These are phyloP conservation scores for Metopia argyrocephala DNA, from an alignment of 2,888 invertebrate species.

Conservation along the genomic window DNA sequence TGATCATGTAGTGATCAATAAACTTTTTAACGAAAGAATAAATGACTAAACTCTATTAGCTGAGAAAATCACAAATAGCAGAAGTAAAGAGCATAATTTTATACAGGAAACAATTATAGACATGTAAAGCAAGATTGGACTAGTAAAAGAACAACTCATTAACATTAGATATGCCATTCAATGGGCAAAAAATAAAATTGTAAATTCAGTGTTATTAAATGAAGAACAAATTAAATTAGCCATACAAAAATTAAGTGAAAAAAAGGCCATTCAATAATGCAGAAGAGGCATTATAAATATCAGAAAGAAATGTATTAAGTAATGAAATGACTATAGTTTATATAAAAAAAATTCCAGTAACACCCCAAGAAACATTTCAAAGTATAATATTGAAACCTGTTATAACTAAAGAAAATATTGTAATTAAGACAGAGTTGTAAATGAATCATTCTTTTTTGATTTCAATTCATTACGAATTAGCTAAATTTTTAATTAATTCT, in stretches of 20 bases:
- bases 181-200: conserved; percentile 32
- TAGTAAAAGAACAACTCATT: conserved; percentile 37
- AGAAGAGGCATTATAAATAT: conserved; percentile 43
- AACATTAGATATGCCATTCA: conserved; percentile 46
- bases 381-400: conserved; percentile 24
- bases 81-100: not conserved
- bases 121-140: conserved; percentile 18
- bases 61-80: not conserved
- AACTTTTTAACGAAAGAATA: conserved; percentile 15
- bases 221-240: conserved; percentile 40
- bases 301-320: conserved; percentile 20
- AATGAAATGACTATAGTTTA: conserved; percentile 35
- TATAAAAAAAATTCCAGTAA: conserved; percentile 41
- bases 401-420: conserved; percentile 7
- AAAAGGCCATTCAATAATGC: conserved; percentile 14
- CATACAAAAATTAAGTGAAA: conserved; percentile 24
- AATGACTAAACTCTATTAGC: not conserved
- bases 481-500: too few relatives aligned
- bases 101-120: conserved; percentile 21
- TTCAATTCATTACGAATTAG: too few relatives aligned
- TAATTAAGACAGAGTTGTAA: too few relatives aligned
- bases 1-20: conserved; percentile 13
- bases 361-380: conserved; percentile 19
- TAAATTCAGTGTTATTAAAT: conserved; percentile 44
- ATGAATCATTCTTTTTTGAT: too few relatives aligned